Evolutionary conservation across 2,888 invertebrate species (phyloP).

Genomic region (Oscheius sp.): DNA sequence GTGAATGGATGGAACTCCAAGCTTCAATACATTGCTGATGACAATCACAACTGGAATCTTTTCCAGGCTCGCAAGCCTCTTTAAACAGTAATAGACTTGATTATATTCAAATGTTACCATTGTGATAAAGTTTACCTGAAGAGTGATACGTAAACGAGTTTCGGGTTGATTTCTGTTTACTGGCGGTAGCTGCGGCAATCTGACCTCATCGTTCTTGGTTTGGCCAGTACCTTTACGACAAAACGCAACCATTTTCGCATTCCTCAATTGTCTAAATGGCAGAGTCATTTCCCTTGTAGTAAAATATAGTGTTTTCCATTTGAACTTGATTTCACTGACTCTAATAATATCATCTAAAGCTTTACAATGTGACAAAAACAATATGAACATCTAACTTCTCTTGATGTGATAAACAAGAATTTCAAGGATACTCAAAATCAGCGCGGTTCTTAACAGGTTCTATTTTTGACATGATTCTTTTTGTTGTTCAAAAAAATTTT

Average conservation of each 20-base stretch:
- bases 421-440: constrained; percentile 21
- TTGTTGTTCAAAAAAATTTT: not conserved
- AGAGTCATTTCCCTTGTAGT: too few relatives aligned
- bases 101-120: too few relatives aligned
- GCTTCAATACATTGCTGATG: constrained; percentile 71
- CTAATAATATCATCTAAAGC: too few relatives aligned
- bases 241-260: constrained; percentile 19
- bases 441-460: constrained; percentile 18
- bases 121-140: not conserved
- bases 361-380: too few relatives aligned
- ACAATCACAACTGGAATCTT: constrained; percentile 73
- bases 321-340: too few relatives aligned
- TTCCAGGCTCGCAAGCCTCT: constrained; percentile 65
- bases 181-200: not conserved
- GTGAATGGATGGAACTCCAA: constrained; percentile 73
- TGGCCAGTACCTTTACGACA: constrained; percentile 5
- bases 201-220: constrained; percentile 1
- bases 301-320: too few relatives aligned
- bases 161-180: not conserved
- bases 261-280: too few relatives aligned
- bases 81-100: not conserved
- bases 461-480: not conserved
- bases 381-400: not conserved
- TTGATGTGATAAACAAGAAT: constrained; percentile 24
- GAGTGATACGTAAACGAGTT: constrained; percentile 19